A percentile compares a stretch with the other conserved stretches of the same genome.
Evolutionary conservation across 2,113 vertebrate species (phyloP).

Genomic region (Pangasianodon gigas): DNA sequence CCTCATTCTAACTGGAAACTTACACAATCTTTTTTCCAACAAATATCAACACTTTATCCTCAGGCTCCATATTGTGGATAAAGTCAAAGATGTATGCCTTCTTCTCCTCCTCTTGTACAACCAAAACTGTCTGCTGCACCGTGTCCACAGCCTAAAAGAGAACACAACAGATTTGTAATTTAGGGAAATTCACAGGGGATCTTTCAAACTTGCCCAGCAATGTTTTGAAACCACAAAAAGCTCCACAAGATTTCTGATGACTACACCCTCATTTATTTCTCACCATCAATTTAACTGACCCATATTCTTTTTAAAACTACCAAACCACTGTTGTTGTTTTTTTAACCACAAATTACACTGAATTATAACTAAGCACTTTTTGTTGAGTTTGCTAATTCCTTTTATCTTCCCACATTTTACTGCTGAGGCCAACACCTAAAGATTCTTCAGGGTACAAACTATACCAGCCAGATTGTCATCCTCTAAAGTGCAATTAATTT

Average conservation of each 20-base stretch:
- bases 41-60: conserved; percentile 92
- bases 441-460: neutral
- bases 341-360: neutral
- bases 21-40: conserved; percentile 90
- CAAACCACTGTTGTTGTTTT: neutral
- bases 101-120: conserved; percentile 89
- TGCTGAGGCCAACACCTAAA: neutral
- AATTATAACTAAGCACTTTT: neutral
- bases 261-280: neutral
- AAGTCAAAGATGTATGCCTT: conserved; percentile 80
- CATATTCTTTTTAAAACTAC: neutral
- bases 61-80: conserved; percentile 80
- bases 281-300: neutral
- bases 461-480: neutral
- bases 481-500: neutral
- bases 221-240: neutral
- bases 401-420: neutral
- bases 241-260: neutral
- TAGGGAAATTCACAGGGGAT: neutral
- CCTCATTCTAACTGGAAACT: conserved; percentile 58
- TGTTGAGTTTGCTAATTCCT: neutral
- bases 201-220: neutral
- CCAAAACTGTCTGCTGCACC: conserved; percentile 82
- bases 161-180: conserved; percentile 6
- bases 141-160: conserved; percentile 85